Percentiles rank a stretch among this genome's conserved stretches.
phyloP scores from a whole-genome alignment of 2,888 invertebrate species.

The Camptogramma bilineatum region DNA sequence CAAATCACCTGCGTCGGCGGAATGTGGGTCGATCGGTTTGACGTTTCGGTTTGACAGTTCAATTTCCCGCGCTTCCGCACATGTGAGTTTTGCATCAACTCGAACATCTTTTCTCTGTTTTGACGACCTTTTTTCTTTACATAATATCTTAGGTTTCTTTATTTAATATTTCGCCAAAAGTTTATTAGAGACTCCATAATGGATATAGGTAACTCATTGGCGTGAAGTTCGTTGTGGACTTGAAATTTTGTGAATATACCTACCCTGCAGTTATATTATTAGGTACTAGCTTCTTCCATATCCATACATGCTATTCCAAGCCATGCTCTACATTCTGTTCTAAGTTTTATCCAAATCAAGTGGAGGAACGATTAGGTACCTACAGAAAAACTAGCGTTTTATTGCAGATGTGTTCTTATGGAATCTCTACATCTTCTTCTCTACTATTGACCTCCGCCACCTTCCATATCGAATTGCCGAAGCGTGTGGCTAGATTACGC shows the following conservation, averaged over 20 bases:
- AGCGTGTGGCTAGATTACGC: conserved; percentile 9
- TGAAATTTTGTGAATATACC: not conserved
- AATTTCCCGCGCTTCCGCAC: conserved; percentile 43
- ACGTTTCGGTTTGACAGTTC: conserved; percentile 58
- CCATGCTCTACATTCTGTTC: too few species aligned
- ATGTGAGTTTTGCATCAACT: conserved; percentile 5
- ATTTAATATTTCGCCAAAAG: too few species aligned
- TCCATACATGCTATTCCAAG: too few species aligned
- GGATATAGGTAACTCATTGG: too few species aligned
- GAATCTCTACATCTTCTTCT: conserved; percentile 2
- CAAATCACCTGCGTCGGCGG: conserved; percentile 28
- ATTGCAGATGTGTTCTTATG: not conserved
- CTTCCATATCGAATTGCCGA: conserved; percentile 9
- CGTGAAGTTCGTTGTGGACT: too few species aligned
- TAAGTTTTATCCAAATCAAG: not conserved
- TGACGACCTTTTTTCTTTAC: not conserved
- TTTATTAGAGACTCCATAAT: too few species aligned
- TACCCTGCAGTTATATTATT: too few species aligned
- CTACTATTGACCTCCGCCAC: conserved; percentile 7
- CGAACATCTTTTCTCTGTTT: conserved; percentile 16
- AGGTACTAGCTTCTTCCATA: not conserved
- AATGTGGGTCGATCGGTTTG: conserved; percentile 44
- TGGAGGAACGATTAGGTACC: too few species aligned
- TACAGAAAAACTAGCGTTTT: too few species aligned
- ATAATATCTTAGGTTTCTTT: not conserved